A percentile compares a stretch with the other conserved stretches of the same genome.
Conservation (phyloP, 2,797 vertebrate genomes). For the Thalassophryne amazonica region DNA sequence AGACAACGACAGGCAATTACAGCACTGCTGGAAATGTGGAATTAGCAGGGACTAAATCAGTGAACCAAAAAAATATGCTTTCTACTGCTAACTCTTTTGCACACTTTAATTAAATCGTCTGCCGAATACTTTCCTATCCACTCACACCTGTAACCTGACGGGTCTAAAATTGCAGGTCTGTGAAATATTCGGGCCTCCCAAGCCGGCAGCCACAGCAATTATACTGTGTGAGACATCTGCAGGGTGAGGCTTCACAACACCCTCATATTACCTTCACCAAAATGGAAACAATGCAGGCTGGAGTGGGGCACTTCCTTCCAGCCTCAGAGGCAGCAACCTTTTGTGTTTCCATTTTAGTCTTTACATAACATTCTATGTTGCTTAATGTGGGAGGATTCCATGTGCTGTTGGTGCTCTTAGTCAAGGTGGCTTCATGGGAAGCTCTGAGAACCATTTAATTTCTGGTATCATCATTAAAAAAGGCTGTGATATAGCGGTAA, state of each 20-base stretch:
- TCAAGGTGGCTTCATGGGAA: conserved; percentile 7
- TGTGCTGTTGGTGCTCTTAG: conserved; percentile 17
- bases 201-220: conserved; percentile 63
- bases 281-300: conserved; percentile 45
- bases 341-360: conserved; percentile 20
- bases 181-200: conserved; percentile 45
- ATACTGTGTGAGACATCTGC: conserved; percentile 44
- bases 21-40: background rate
- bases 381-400: conserved; percentile 8
- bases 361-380: conserved; percentile 12
- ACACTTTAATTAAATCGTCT: conserved; percentile 9
- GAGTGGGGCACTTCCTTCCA: conserved; percentile 42
- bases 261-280: conserved; percentile 50
- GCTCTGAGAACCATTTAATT: conserved; percentile 12
- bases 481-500: conserved; percentile 2
- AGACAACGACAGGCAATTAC: background rate
- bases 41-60: background rate
- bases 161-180: conserved; percentile 59
- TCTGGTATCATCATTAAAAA: conserved; percentile 22
- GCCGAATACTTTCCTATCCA: conserved; percentile 26
- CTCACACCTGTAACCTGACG: conserved; percentile 61
- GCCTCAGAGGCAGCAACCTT: conserved; percentile 14
- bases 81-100: background rate
- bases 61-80: background rate
- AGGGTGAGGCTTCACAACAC: conserved; percentile 52